Evolutionary conservation across 2,113 vertebrate genomes (phyloP), one percentile per base, ranked within the genome.

Genomic region (Silurus glanis): DNA sequence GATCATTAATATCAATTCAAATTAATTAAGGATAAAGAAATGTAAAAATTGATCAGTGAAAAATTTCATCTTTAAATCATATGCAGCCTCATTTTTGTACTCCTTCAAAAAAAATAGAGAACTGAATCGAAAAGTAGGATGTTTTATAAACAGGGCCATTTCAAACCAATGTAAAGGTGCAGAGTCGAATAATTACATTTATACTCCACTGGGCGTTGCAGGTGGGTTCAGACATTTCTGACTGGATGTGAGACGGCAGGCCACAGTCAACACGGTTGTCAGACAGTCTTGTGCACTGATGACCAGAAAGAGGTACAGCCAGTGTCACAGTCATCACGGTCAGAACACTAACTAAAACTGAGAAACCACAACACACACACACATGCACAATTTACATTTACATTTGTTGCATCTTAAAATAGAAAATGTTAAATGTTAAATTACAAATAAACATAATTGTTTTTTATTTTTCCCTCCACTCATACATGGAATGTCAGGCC

Each of bases 281-380:
- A 23, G 13, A 6, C 16, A 56, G 25, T 58, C 8, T 19, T 71
- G n/a, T 37, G 28, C 66, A 72, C 19, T 45, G n/a, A 58, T 10
- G 4, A 1, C n/a, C 28, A 83, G 16, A 2, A 12, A 13, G n/a
- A 19, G 51, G 25, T 72, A 5, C 5, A 71, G 25, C 16, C 17
- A 83, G 51, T 19, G 17, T 2, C 19, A 4, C 17, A 19, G 8
- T 45, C 58, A 81, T 59, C 13, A 56, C 0, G 37, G 4, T 5
- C 17, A 62, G 19, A n/a, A 80, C 19, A 47, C 10, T n/a, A 47
- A 13, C 19, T 62, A 61, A 9, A 80, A 5, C 14, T 37, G 25
- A 80, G 8, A 16, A 56, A 79, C 7, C 19, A 69, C n/a, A n/a
- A 74, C 71, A 72, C 69, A 72, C 71, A 74, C 69, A 71, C 37